A percentile compares a stretch with the other conserved stretches of the same genome.
These are phyloP conservation scores for Berghia stephanieae DNA, from an alignment of 1,140 invertebrate genomes.

Conservation along the genomic window DNA sequence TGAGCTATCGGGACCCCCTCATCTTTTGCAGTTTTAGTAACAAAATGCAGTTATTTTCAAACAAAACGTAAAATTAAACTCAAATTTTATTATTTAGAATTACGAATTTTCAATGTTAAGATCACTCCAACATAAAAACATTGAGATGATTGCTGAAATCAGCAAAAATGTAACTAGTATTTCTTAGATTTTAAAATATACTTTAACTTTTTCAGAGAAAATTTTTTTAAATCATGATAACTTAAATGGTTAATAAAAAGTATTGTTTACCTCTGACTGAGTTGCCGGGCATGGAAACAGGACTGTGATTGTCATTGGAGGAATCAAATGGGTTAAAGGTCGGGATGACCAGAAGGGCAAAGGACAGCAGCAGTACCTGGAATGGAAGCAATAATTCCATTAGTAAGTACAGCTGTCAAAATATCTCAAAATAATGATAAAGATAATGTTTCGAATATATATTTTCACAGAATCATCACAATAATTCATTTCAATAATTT, in stretches of 20 bases:
- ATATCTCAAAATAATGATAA: conserved; percentile 69
- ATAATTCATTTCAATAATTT: neutral
- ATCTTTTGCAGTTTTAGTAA: too few relatives aligned
- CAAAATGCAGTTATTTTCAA: too few relatives aligned
- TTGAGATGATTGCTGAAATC: neutral
- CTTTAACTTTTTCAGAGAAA: neutral
- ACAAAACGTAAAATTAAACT: too few relatives aligned
- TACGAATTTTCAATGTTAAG: too few relatives aligned
- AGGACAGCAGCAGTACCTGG: conserved; percentile 55
- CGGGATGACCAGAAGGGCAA: conserved; percentile 55
- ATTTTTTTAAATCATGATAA: neutral
- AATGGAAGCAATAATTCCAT: conserved; percentile 23
- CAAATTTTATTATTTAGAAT: too few relatives aligned
- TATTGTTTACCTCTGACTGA: neutral
- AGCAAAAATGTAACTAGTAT: neutral
- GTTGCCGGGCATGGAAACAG: conserved; percentile 40
- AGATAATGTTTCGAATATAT: too few relatives aligned
- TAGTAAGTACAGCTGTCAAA: conserved; percentile 1
- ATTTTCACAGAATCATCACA: too few relatives aligned
- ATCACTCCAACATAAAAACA: too few relatives aligned
- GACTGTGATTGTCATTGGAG: conserved; percentile 31
- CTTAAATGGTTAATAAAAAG: neutral
- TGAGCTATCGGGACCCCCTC: too few relatives aligned
- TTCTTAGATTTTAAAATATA: neutral
- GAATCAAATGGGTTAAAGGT: conserved; percentile 52